Percentiles rank a stretch among this genome's conserved stretches.
These are phyloP conservation scores for Xiphias gladius DNA, from an alignment of 2,113 vertebrate species.

Conservation along the genomic window DNA sequence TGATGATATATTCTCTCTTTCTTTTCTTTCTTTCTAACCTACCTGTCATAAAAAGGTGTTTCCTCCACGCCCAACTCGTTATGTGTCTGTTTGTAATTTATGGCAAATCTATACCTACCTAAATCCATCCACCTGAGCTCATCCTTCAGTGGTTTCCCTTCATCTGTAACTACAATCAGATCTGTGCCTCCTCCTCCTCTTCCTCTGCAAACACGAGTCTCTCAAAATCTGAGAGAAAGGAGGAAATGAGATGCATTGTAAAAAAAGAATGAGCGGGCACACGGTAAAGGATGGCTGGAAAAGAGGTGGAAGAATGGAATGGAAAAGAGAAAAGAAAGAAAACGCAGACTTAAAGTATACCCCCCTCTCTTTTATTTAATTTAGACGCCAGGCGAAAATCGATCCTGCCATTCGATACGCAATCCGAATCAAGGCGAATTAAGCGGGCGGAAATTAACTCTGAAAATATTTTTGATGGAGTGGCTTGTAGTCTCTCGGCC, in stretches of 20 bases:
- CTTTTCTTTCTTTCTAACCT: conserved; percentile 19
- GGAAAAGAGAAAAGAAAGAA: conserved; percentile 87
- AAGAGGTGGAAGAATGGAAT: conserved; percentile 84
- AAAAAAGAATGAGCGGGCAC: conserved; percentile 75
- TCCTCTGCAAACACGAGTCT: conserved; percentile 70
- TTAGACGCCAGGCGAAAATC: conserved; percentile 95
- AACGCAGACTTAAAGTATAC: conserved; percentile 87
- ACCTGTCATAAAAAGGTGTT: conserved; percentile 52
- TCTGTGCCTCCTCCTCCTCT: conserved; percentile 43
- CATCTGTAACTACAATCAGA: conserved; percentile 76
- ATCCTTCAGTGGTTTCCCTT: conserved; percentile 73
- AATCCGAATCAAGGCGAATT: conserved; percentile 96
- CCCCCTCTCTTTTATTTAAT: conserved; percentile 91
- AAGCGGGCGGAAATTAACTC: conserved; percentile 96
- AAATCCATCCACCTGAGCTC: conserved; percentile 66
- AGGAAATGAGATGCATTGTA: conserved; percentile 85
- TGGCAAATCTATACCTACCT: conserved; percentile 67
- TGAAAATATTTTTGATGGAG: conserved; percentile 97
- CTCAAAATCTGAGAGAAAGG: conserved; percentile 80
- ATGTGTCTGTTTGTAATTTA: conserved; percentile 63
- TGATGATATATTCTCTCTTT: conserved; percentile 17
- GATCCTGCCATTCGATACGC: conserved; percentile 95
- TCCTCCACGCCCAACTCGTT: conserved; percentile 38
- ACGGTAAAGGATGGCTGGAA: conserved; percentile 84
- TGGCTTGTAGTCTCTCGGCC: conserved; percentile 93